Percentiles rank a stretch among this genome's conserved stretches.
These are phyloP conservation scores for Clamator glandarius DNA, from an alignment of 2,797 vertebrate species.

Conservation along the genomic window DNA sequence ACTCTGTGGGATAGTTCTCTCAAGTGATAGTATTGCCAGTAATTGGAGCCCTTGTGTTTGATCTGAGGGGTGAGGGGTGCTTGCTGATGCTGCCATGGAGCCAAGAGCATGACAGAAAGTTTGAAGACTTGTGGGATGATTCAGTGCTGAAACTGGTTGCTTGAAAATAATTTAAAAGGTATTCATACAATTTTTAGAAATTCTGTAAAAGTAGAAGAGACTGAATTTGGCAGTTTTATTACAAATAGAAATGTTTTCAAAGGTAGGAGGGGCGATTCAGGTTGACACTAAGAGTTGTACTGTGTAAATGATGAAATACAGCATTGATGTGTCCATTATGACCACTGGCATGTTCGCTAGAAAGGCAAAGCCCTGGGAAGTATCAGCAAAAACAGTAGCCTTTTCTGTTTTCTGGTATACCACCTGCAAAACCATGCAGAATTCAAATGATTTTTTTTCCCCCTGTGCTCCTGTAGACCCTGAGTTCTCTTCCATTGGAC, in stretches of 20 bases:
- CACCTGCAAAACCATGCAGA: neutral
- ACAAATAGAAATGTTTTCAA: neutral
- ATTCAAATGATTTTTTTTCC: neutral
- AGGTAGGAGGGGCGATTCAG: neutral
- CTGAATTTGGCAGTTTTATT: neutral
- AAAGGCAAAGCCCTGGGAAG: neutral
- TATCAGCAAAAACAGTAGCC: neutral
- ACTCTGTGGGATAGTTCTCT: fast-evolving
- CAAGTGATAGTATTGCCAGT: neutral
- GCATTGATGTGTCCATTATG: neutral
- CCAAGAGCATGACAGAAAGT: neutral
- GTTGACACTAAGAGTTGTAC: neutral
- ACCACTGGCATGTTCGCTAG: neutral
- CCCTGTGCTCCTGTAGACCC: fast-evolving
- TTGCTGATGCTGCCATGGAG: neutral
- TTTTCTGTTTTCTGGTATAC: neutral
- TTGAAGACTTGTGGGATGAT: neutral
- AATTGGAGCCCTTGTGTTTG: neutral
- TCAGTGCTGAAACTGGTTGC: fast-evolving
- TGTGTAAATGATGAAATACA: neutral
- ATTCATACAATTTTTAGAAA: neutral
- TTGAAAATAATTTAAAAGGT: neutral
- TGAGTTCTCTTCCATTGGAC: neutral
- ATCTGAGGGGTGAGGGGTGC: neutral
- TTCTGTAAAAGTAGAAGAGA: neutral